Evolutionary conservation across 2,113 vertebrate genomes (phyloP), one percentile per base, ranked within the genome.

Genomic region (Macquaria ambigua): DNA sequence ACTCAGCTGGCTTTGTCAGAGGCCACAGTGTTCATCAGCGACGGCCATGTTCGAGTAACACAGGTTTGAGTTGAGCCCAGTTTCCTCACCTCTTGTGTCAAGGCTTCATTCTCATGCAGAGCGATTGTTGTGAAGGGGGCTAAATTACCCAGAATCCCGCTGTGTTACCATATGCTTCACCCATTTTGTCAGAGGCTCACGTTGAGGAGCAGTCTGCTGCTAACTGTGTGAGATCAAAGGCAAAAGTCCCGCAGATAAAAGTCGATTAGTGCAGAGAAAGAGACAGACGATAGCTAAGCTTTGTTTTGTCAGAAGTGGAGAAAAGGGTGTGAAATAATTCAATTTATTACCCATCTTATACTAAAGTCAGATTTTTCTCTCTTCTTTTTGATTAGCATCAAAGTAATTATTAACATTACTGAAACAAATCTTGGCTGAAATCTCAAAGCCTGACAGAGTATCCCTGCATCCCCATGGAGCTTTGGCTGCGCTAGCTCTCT

Each of bases 121-220:
- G 81, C 10, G 1, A 75, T 55, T 34, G 37, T 81, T 83, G 75
- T 67, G 84, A 84, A 77, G 68, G 71, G 58, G 25, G 41, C 59
- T 75, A 72, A 78, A 93, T 92, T 88, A 87, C 81, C 89, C 87
- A 84, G 83, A 92, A 88, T 90, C 88, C 92, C 81, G 79, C 89
- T 74, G 84, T 77, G 81, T 69, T 77, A 50, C 91, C 90, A 85
- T 92, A 90, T 92, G 93, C 81, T 81, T 83, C 74, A 59, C 14
- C 59, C 64, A 18, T 66, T 90, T 87, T 83, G 61, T 87, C 81
- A 66, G 79, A 74, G 52, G 56, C 71, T 87, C 87, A 88, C 48
- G 52, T 81, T 15, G 79, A 83, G 84, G 77, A 83, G 74, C 83
- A 72, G 81, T 87, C 88, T 91, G 85, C 79, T 77, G 68, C 62